phyloP scores from a whole-genome alignment of 2,888 invertebrate species.

The Sesia apiformis region DNA sequence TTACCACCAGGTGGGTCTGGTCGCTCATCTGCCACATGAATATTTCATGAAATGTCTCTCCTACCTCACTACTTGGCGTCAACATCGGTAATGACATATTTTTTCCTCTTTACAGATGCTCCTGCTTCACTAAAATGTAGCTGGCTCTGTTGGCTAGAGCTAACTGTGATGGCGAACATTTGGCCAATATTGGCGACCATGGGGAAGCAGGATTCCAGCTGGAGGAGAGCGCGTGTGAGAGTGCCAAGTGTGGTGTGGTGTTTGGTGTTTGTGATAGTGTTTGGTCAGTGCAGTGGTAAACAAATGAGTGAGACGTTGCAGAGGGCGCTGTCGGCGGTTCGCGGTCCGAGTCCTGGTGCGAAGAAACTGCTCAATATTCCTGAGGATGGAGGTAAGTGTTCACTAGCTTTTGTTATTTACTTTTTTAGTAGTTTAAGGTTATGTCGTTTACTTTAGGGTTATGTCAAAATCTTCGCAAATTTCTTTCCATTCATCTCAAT shows the following conservation, averaged over 20 bases:
- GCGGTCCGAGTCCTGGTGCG: conserved; percentile 68
- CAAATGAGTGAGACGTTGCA: conserved; percentile 72
- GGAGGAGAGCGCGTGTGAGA: conserved; percentile 29
- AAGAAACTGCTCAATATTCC: conserved; percentile 71
- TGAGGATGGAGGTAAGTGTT: conserved; percentile 65
- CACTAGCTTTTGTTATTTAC: too few species aligned
- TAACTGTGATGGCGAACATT: conserved; percentile 11
- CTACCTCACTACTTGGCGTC: not conserved
- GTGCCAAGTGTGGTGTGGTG: conserved; percentile 36
- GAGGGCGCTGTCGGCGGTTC: conserved; percentile 64
- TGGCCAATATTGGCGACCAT: conserved; percentile 24
- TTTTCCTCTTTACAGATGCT: conserved; percentile 30
- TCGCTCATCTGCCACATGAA: too few species aligned
- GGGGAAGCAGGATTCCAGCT: conserved; percentile 46
- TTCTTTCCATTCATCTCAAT: too few species aligned
- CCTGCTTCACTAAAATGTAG: conserved; percentile 24
- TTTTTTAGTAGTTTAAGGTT: too few species aligned
- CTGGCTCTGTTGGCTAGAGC: conserved; percentile 4
- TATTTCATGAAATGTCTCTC: not conserved
- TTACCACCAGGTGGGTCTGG: too few species aligned
- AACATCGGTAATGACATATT: not conserved
- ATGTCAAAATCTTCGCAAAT: too few species aligned
- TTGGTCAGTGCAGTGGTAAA: conserved; percentile 41
- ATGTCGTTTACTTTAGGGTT: too few species aligned
- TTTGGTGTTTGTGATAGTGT: conserved; percentile 39